Evolutionary conservation across 2,888 invertebrate species (phyloP), one percentile per base, ranked within the genome.

Genomic region (Epirrita christyi): DNA sequence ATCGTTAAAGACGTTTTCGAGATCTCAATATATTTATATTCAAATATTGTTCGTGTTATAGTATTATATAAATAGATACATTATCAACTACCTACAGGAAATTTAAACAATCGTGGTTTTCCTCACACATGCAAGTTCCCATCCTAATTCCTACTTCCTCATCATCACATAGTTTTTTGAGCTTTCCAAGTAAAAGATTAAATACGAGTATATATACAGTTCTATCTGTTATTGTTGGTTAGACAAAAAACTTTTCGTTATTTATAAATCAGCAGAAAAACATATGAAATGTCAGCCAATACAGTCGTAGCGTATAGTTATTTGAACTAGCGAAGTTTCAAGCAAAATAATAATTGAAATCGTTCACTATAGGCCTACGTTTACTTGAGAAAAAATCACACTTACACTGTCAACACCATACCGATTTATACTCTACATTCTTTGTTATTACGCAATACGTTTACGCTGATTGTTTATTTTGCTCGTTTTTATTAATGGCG

Each of bases 101-200:
- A 52, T 44, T 37, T 44, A 54, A 53, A 48, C 36, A 48, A 46
- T 43, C 11, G 46, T 13, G 46, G 34, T 47, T 51, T 57, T 57
- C 48, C 51, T 56, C 45, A 38, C 38, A 47, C 29, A 46, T 52
- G 29, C 15, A 44, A 37, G 15, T 1, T 27, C n/a, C 14, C 21
- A 42, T 50, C 46, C 14, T 14, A 14, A 21, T 36, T n/a, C n/a
- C n/a, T n/a, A n/a, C n/a, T n/a, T n/a, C n/a, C n/a, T n/a, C n/a
- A n/a, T n/a, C n/a, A n/a, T n/a, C n/a, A n/a, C n/a, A n/a, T 32
- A 32, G 0, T 32, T 7, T 29, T 32, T 32, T 9, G 7, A 32
- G 9, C 32, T 29, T 21, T 21, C 21, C 21, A 21, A 21, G 21
- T 21, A 21, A 21, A 21, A 21, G 4, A 21, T 21, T 21, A 21